Percentiles rank a stretch among this genome's conserved stretches.
Evolutionary conservation across 2,797 vertebrate species (phyloP).

Genomic region (Danio aesculapii): DNA sequence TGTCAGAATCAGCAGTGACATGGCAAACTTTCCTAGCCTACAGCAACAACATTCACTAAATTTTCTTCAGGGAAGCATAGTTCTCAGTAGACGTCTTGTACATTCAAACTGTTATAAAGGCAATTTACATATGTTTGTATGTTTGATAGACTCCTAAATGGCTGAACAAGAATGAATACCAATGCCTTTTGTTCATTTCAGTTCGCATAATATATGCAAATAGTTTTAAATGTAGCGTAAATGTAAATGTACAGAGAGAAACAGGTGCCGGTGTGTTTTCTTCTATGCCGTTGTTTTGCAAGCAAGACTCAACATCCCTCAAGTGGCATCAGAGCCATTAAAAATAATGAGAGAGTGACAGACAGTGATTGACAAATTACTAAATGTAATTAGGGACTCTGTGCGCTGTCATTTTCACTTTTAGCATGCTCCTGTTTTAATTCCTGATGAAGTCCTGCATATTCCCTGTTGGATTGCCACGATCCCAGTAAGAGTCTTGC

Average conservation of each 20-base stretch:
- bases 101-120: not conserved
- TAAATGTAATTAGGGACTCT: constrained; percentile 15
- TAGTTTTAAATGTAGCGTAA: not conserved
- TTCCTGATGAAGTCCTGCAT: too few relatives aligned
- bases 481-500: too few relatives aligned
- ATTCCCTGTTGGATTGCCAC: too few relatives aligned
- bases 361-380: not conserved
- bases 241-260: not conserved
- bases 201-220: not conserved
- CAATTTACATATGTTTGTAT: not conserved
- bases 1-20: constrained; percentile 9
- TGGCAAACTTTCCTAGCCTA: not conserved
- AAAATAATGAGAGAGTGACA: constrained; percentile 1
- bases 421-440: not conserved
- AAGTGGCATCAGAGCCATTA: not conserved
- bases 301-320: not conserved
- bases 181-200: not conserved
- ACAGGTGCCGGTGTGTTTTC: not conserved
- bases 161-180: not conserved
- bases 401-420: not conserved
- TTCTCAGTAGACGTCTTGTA: not conserved
- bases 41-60: not conserved
- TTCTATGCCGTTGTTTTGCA: not conserved
- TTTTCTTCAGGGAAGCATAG: not conserved
- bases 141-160: not conserved